A percentile compares a stretch with the other conserved stretches of the same genome.
Evolutionary conservation across 2,888 invertebrate genomes (phyloP).

Genomic region (Neoscelio sp.): DNA sequence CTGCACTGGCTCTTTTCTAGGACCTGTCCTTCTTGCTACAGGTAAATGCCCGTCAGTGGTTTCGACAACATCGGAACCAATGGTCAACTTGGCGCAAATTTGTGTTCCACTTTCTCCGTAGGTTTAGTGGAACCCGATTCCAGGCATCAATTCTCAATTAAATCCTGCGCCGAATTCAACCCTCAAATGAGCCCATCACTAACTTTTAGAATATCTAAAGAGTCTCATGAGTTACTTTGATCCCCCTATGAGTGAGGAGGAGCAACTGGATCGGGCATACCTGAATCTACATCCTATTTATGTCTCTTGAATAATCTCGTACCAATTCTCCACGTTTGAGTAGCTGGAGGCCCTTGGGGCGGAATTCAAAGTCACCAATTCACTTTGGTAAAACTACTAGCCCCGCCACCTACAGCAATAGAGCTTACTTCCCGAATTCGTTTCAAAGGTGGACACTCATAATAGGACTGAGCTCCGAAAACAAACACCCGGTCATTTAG

Average conservation of each 20-base stretch:
- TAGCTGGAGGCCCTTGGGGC: not conserved
- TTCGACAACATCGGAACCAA: not conserved
- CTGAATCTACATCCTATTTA: not conserved
- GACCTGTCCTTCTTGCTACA: not conserved
- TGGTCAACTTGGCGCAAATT: constrained; percentile 5
- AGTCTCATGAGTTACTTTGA: constrained; percentile 7
- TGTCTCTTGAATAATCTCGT: not conserved
- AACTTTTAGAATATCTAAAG: not conserved
- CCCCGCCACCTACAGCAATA: not conserved
- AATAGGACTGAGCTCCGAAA: not conserved
- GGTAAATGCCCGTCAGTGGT: constrained; percentile 3
- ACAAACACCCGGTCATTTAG: no score
- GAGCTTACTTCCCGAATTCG: constrained; percentile 1
- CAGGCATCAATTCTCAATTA: not conserved
- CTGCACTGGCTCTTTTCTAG: not conserved
- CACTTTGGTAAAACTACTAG: not conserved
- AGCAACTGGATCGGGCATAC: constrained; percentile 7
- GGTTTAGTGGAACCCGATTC: constrained; percentile 1
- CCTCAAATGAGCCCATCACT: constrained; percentile 1
- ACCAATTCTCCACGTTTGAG: not conserved
- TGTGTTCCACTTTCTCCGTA: not conserved
- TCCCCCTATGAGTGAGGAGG: not conserved
- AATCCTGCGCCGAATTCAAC: constrained; percentile 9
- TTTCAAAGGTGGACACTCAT: not conserved
- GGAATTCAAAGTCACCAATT: not conserved